These are phyloP conservation scores for Xenopus borealis DNA, from an alignment of 2,113 vertebrate species.

Conservation along the genomic window DNA sequence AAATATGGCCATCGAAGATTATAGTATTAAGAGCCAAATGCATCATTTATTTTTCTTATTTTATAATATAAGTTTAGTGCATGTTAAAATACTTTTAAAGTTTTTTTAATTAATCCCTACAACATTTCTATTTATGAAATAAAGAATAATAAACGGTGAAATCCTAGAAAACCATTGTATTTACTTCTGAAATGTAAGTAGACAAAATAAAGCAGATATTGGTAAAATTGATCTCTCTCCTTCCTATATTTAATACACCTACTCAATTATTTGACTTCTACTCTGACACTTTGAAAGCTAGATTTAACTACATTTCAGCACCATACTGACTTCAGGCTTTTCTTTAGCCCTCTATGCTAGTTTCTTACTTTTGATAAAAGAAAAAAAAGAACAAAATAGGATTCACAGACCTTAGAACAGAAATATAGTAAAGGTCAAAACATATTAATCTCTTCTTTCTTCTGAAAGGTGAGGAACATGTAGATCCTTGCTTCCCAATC, in stretches of 20 bases:
- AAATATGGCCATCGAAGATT: no score
- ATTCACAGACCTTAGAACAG: constrained; percentile 23
- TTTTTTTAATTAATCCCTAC: no score
- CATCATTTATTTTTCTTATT: no score
- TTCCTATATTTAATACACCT: constrained; percentile 16
- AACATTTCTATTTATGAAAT: no score
- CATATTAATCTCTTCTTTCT: constrained; percentile 38
- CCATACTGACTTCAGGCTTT: constrained; percentile 36
- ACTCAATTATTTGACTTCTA: constrained; percentile 36
- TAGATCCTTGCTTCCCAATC: constrained; percentile 20
- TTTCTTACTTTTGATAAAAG: constrained; percentile 38
- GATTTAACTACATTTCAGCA: constrained; percentile 36
- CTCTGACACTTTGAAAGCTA: constrained; percentile 25
- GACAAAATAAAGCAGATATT: constrained; percentile 12
- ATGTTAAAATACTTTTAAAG: no score
- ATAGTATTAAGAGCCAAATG: no score
- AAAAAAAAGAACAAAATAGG: constrained; percentile 28
- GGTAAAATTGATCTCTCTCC: neutral
- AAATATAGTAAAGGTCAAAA: constrained; percentile 39
- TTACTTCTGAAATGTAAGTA: no score
- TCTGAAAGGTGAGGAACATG: constrained; percentile 36
- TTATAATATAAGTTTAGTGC: no score
- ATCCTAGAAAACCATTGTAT: no score
- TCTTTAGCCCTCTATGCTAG: constrained; percentile 34
- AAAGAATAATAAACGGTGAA: no score